Evolutionary conservation across 92 coral and sea anemone genomes (phyloP).

Genomic region (Zoanthus gigantus): DNA sequence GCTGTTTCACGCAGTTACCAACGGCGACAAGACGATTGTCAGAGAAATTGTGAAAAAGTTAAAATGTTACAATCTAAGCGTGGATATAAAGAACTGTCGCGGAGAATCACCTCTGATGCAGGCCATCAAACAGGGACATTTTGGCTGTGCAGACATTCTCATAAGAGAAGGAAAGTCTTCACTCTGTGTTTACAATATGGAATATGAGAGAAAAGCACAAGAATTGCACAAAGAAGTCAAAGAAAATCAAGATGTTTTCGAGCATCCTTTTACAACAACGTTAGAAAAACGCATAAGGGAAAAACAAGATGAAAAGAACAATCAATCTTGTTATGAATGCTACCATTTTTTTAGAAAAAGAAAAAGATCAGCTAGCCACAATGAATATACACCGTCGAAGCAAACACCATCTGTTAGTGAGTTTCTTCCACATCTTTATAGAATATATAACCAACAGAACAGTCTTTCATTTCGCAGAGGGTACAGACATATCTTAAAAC

Average conservation of each 20-base stretch:
- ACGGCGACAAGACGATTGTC: slow-evolving; percentile 77
- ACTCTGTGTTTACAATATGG: slow-evolving; percentile 66
- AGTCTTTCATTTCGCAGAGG: slow-evolving; percentile 79
- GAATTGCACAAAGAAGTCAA: slow-evolving; percentile 69
- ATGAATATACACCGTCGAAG: slow-evolving; percentile 44
- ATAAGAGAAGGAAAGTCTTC: slow-evolving; percentile 79
- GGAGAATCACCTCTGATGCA: slow-evolving; percentile 86
- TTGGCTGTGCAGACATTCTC: slow-evolving; percentile 69
- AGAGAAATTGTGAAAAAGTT: slow-evolving; percentile 73
- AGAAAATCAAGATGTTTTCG: background rate
- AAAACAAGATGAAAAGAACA: background rate
- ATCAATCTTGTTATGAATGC: background rate
- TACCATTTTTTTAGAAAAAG: background rate
- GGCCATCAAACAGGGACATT: slow-evolving; percentile 72
- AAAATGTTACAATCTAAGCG: slow-evolving; percentile 66
- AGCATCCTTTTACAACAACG: background rate
- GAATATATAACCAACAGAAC: slow-evolving; percentile 75
- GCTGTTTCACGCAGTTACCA: slow-evolving; percentile 77
- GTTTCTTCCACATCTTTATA: slow-evolving; percentile 62
- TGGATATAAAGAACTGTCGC: slow-evolving; percentile 68
- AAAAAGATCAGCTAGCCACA: slow-evolving; percentile 51
- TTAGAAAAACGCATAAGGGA: background rate
- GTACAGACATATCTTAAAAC: slow-evolving; percentile 53
- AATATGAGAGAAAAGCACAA: slow-evolving; percentile 65
- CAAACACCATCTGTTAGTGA: slow-evolving; percentile 70